A percentile compares a stretch with the other conserved stretches of the same genome.
Conservation (phyloP, 2,797 vertebrate species). For the Pyrocephalus nanus region DNA sequence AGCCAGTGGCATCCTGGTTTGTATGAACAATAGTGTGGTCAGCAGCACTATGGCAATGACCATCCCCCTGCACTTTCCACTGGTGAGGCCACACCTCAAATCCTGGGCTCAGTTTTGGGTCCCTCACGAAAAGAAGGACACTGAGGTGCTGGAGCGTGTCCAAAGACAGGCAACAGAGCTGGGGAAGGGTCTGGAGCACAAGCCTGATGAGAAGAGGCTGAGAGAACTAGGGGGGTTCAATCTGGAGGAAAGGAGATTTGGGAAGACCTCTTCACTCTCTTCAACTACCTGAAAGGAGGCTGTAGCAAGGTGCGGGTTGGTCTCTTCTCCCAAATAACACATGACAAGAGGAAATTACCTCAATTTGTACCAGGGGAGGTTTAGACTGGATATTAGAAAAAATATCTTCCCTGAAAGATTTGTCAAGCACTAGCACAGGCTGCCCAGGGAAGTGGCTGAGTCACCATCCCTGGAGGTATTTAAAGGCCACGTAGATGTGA, state of each 20-base stretch:
- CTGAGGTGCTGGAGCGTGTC: accelerated
- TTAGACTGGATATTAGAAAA: neutral
- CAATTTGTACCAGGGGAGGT: neutral
- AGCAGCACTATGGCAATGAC: neutral
- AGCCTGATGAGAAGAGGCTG: neutral
- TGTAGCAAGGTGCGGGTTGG: neutral
- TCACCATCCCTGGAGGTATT: neutral
- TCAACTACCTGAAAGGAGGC: neutral
- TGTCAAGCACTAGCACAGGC: neutral
- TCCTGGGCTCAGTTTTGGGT: neutral
- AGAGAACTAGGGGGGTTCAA: neutral
- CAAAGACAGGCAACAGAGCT: accelerated
- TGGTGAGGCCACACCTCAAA: neutral
- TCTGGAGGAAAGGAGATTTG: neutral
- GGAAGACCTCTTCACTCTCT: neutral
- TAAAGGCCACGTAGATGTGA: neutral
- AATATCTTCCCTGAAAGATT: neutral
- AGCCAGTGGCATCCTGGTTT: neutral
- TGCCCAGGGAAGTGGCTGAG: neutral
- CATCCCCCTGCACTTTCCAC: accelerated
- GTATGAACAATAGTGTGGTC: accelerated
- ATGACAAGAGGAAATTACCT: accelerated
- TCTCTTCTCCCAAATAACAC: neutral
- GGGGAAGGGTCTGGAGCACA: neutral
- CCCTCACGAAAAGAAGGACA: too few species aligned